Conservation (phyloP, 2,113 vertebrate genomes). For the Tupaia chinensis region DNA sequence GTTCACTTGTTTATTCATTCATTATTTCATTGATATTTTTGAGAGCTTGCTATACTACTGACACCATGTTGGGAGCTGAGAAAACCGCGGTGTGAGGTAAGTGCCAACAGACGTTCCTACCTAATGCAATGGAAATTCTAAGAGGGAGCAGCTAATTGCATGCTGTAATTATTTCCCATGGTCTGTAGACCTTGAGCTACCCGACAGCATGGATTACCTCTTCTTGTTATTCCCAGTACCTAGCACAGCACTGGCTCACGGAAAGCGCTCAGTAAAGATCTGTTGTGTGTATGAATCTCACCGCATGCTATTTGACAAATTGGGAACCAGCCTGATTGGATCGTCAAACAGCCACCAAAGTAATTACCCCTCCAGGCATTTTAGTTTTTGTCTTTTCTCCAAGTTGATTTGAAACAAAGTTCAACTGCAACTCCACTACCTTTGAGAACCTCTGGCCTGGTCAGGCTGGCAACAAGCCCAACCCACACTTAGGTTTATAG, state of each 20-base stretch:
- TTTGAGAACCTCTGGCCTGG: background rate
- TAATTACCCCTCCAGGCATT: background rate
- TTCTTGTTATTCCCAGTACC: background rate
- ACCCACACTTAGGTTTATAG: background rate
- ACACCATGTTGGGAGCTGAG: background rate
- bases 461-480: background rate
- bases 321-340: background rate
- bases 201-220: background rate
- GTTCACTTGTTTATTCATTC: slow-evolving; percentile 38
- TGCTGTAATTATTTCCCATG: slow-evolving; percentile 40
- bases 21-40: background rate
- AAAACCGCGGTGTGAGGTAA: slow-evolving; percentile 42
- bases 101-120: background rate
- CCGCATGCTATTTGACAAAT: background rate
- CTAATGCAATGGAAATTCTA: slow-evolving; percentile 38
- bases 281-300: background rate
- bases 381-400: slow-evolving; percentile 4
- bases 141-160: background rate
- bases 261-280: background rate
- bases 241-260: background rate
- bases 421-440: background rate
- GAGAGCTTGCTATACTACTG: background rate
- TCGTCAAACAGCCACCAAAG: background rate
- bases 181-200: slow-evolving; percentile 28
- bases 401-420: slow-evolving; percentile 6